A percentile compares a stretch with the other conserved stretches of the same genome.
These are phyloP conservation scores for Melieria crassipennis DNA, from an alignment of 2,888 invertebrate species.

Conservation along the genomic window DNA sequence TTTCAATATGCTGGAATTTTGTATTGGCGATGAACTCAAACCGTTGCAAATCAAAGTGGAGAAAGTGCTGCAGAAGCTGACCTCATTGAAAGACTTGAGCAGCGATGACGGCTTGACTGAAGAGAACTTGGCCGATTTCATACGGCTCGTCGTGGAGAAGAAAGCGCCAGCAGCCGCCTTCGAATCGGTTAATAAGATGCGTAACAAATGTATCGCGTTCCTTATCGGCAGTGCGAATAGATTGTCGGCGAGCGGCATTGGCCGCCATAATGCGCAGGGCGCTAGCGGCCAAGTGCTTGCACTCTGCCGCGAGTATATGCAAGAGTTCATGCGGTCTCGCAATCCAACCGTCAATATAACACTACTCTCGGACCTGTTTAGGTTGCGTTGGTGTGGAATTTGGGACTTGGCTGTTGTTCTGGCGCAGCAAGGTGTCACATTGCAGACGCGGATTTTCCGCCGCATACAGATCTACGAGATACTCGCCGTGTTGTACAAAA, in stretches of 20 bases:
- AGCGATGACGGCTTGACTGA: constrained; percentile 50
- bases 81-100: constrained; percentile 43
- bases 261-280: constrained; percentile 15
- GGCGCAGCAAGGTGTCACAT: constrained; percentile 71
- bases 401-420: constrained; percentile 71
- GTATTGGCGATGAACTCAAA: constrained; percentile 74
- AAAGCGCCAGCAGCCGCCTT: constrained; percentile 48
- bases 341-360: constrained; percentile 69
- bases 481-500: constrained; percentile 73
- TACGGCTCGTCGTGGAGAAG: constrained; percentile 53
- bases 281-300: constrained; percentile 42
- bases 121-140: constrained; percentile 49
- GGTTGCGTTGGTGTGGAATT: constrained; percentile 74
- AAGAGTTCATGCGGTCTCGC: constrained; percentile 55
- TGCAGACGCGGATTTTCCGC: constrained; percentile 72
- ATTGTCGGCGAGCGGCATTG: constrained; percentile 23
- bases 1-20: constrained; percentile 75
- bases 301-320: constrained; percentile 48
- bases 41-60: constrained; percentile 74
- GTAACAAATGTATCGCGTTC: constrained; percentile 54
- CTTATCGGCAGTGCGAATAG: constrained; percentile 48
- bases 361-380: constrained; percentile 74
- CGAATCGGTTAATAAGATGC: constrained; percentile 51
- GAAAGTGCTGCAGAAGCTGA: constrained; percentile 53
- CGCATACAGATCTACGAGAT: constrained; percentile 76